Evolutionary conservation across 1,140 invertebrate species (phyloP).

Genomic region (Cecropterus lyciades): DNA sequence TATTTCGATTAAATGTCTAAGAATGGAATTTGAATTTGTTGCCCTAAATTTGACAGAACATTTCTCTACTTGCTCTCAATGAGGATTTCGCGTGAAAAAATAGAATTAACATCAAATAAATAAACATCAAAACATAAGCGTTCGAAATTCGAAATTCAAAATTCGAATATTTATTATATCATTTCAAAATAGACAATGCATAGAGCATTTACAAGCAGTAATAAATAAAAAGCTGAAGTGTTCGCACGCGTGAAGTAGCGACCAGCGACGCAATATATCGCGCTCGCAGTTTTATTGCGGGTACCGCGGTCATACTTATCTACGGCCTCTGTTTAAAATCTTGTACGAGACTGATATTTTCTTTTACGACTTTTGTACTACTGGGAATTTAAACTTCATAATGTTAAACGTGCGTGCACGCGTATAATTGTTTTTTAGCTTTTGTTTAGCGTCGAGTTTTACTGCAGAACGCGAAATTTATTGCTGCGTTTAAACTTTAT

Average conservation of each 20-base stretch:
- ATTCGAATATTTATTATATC: no score
- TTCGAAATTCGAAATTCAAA: no score
- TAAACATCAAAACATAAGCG: no score
- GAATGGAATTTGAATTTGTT: neutral
- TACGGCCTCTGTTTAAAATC: constrained; percentile 26
- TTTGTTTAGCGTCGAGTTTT: constrained; percentile 17
- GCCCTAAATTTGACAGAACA: no score
- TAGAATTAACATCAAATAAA: no score
- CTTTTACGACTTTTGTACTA: constrained; percentile 30
- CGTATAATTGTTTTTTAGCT: constrained; percentile 27
- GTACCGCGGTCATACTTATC: constrained; percentile 26
- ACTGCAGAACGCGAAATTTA: constrained; percentile 15
- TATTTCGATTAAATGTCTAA: constrained; percentile 6
- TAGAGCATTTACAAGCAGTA: constrained; percentile 13
- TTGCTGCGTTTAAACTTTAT: neutral
- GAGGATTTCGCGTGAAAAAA: no score
- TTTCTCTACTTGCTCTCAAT: no score
- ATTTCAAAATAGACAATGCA: constrained; percentile 7
- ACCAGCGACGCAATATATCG: constrained; percentile 30
- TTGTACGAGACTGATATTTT: constrained; percentile 31
- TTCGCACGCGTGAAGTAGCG: constrained; percentile 35
- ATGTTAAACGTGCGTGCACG: constrained; percentile 21
- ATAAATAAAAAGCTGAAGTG: constrained; percentile 34
- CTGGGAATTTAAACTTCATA: constrained; percentile 19
- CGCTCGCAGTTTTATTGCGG: constrained; percentile 27